Base-by-base conservation (phyloP, 2,797 vertebrate genomes). In the Lepus oiostolus region DNA sequence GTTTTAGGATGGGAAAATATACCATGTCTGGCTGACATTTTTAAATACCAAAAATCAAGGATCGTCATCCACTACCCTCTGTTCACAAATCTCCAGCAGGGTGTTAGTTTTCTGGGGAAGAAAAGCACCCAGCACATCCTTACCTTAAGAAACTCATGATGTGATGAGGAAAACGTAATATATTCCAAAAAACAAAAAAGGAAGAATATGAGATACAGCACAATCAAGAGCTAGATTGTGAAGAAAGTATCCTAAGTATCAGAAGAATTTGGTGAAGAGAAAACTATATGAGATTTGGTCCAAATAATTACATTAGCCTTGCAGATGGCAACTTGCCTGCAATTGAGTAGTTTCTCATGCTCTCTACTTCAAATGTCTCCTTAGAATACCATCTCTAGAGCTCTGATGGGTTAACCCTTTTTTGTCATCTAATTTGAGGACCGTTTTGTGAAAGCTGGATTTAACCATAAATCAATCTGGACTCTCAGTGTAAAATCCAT, bases 251-350 rank as follows among this genome's bases (percentile, higher is more conserved):
- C 67, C 16, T 79, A 72, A 94, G 63, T 72, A 76, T n/a, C n/a
- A 68, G 10, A 90, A 52, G 67, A 93, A 80, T 52, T 42, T 85
- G 38, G 77, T 52, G 72, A 88, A 68, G 47, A 85, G 52, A 32
- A 75, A 90, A 65, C 77, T 92, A 35, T 60, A 30, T 67, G 82
- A 90, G 21, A 85, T 79, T 83, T 74, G 47, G 68, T 76, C 54
- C 90, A 12, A 76, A n/a, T 88, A 85, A 93, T 88, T 86, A 71
- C 62, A 90, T 89, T 85, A 84, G 75, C 94, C 82, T 95, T 94
- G 68, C 47, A 90, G 71, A 95, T 93, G 63, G 83, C 16, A 85
- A 60, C 35, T 54, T 30, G 9, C 42, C 67, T 88, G 12, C 52
- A 71, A 21, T 2, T 32, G 42, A 67, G 26, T 28, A 67, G 8